Evolutionary conservation across 2,113 vertebrate species (phyloP), one percentile per base, ranked within the genome.

Genomic region (Sardina pilchardus): DNA sequence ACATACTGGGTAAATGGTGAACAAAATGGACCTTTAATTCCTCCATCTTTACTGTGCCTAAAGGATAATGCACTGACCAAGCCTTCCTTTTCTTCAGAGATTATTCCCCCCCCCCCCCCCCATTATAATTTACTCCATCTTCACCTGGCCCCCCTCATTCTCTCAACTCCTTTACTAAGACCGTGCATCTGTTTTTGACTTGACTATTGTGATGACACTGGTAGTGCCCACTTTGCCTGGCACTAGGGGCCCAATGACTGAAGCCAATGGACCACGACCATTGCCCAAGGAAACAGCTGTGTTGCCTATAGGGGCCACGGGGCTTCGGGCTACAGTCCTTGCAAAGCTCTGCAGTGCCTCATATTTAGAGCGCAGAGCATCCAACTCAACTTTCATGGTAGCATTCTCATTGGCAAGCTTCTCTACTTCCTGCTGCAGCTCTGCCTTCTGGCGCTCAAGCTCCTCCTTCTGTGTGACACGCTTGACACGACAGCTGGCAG

Each of bases 131-230:
- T 53, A 21, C 6, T n/a, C 24, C 36, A 0, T 48, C 36, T 36
- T 8, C 8, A 30, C 30, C 24, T n/a, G 14, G 43, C 36, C 42
- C 14, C 81, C 59, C 86, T 87, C 83, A 85, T 84, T 90, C 91
- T 86, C 91, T 92, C 92, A 71, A 84, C 21, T 83, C 84, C 43
- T 81, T 50, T 83, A 96, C 96, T 97, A 99, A 95, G 97, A 99
- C 93, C 97, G 95, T 63, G 97, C 96, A 87, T 98, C 97, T 85
- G 98, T 97, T 95, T 99, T 99, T 90, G 98, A 98, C 95, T 99
- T 99, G 86, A 99, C 98, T 97, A 99, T 99, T 30, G 98, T 99
- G 91, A 99, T 99, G 93, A 99, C 98, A 56, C 98, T 99, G 19
- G 98, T 99, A 48, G 98, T 96, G 17, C 97, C 97, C 88, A 97